Evolutionary conservation across 1,140 invertebrate species (phyloP).

Genomic region (Drosophila cardini): DNA sequence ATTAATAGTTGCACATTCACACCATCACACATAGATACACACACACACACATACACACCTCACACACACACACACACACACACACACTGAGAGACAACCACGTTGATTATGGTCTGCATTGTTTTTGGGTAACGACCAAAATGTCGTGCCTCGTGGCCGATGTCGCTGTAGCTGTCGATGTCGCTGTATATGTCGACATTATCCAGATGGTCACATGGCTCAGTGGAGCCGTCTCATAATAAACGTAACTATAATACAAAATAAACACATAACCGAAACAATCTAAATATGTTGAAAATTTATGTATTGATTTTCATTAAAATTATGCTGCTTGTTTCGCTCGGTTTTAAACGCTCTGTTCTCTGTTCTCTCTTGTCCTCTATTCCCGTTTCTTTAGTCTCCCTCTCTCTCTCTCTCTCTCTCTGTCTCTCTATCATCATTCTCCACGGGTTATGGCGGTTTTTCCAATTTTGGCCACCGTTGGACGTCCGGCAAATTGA

Average conservation of each 20-base stretch:
- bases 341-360: conserved; percentile 29
- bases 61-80: conserved; percentile 22
- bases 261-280: conserved; percentile 81
- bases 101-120: conserved; percentile 52
- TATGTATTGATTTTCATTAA: conserved; percentile 83
- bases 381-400: conserved; percentile 21
- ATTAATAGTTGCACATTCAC: conserved; percentile 51
- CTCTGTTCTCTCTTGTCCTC: conserved; percentile 3
- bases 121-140: conserved; percentile 45
- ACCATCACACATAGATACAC: conserved; percentile 20
- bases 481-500: conserved; percentile 77
- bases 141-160: neutral
- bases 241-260: conserved; percentile 82
- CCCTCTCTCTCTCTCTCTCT: neutral
- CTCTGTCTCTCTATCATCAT: neutral
- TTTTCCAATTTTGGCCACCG: conserved; percentile 76
- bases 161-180: too few relatives aligned
- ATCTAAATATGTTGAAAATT: conserved; percentile 81
- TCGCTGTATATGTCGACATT: conserved; percentile 3
- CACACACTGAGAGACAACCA: neutral
- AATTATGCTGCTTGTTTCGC: conserved; percentile 59
- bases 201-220: conserved; percentile 19
- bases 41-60: conserved; percentile 5
- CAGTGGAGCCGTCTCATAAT: conserved; percentile 55
- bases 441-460: conserved; percentile 58